Evolutionary conservation across 1,140 invertebrate genomes (phyloP).

Genomic region (Bombus pascuorum): DNA sequence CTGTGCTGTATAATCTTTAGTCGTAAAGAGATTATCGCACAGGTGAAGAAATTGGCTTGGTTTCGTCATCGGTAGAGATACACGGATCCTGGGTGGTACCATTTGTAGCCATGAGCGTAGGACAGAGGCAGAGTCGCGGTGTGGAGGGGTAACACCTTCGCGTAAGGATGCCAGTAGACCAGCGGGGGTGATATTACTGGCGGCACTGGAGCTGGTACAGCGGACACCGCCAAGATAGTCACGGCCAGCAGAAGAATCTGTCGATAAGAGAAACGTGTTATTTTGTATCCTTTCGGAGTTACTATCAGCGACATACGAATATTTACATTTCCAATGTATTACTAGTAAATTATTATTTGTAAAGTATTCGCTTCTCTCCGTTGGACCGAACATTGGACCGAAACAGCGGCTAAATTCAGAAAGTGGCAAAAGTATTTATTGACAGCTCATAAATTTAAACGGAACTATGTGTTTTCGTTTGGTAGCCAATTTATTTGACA

Average conservation of each 20-base stretch:
- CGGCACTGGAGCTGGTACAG: slow-evolving; percentile 39
- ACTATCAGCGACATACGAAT: too few relatives aligned
- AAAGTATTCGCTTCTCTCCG: too few relatives aligned
- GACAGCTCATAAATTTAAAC: too few relatives aligned
- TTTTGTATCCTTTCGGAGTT: background rate
- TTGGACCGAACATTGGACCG: too few relatives aligned
- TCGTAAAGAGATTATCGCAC: background rate
- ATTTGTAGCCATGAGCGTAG: slow-evolving; percentile 58
- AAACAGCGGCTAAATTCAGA: too few relatives aligned
- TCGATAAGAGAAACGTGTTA: background rate
- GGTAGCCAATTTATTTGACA: background rate
- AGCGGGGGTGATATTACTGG: slow-evolving; percentile 38
- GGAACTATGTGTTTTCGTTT: too few relatives aligned
- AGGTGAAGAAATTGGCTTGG: too few relatives aligned
- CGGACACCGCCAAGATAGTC: slow-evolving; percentile 22
- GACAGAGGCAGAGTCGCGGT: slow-evolving; percentile 46
- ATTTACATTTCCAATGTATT: too few relatives aligned
- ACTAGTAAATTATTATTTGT: too few relatives aligned
- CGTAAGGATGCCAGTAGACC: slow-evolving; percentile 55
- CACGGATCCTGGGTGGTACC: slow-evolving; percentile 51
- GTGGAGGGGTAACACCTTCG: slow-evolving; percentile 57
- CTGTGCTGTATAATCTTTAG: background rate
- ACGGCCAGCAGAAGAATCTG: slow-evolving; percentile 55
- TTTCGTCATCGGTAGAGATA: slow-evolving; percentile 41
- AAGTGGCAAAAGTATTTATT: too few relatives aligned